A percentile compares a stretch with the other conserved stretches of the same genome.
These are phyloP conservation scores for Pseudolaguvia tuberculata DNA, from an alignment of 2,113 vertebrate genomes.

Conservation along the genomic window DNA sequence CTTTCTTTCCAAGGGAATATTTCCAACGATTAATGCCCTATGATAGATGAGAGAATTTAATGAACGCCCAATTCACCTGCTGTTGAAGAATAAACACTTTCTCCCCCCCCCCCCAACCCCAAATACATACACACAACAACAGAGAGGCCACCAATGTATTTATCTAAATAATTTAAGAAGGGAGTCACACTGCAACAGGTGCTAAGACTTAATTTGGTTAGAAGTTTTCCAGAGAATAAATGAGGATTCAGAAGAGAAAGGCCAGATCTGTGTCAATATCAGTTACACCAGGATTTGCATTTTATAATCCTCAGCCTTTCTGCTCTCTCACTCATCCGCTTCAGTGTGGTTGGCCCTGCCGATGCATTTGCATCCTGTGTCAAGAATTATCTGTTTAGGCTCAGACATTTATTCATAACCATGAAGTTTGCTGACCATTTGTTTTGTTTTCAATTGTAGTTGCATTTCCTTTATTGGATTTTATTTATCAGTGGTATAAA, in stretches of 20 bases:
- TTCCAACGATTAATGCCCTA: no score
- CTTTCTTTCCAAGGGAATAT: no score
- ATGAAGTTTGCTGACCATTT: constrained; percentile 10
- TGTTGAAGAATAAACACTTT: neutral
- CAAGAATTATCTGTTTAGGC: constrained; percentile 21
- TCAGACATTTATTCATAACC: constrained; percentile 24
- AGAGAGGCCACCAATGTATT: constrained; percentile 1
- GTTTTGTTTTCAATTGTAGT: constrained; percentile 4
- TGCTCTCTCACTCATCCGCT: constrained; percentile 47
- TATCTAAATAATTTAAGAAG: constrained; percentile 19
- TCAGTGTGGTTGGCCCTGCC: constrained; percentile 42
- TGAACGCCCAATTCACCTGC: neutral
- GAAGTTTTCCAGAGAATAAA: constrained; percentile 53
- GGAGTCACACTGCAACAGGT: constrained; percentile 14
- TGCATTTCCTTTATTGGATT: neutral
- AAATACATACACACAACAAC: neutral
- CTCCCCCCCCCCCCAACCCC: neutral
- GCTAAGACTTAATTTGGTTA: constrained; percentile 59
- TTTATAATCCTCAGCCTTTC: constrained; percentile 54
- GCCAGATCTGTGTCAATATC: constrained; percentile 58
- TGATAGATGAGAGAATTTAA: neutral
- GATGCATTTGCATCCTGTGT: constrained; percentile 60
- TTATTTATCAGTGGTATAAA: neutral
- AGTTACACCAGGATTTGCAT: constrained; percentile 70
- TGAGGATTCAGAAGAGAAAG: constrained; percentile 35